Evolutionary conservation across 2,888 invertebrate genomes (phyloP), one percentile per base, ranked within the genome.

Genomic region (Glomeris marginata): DNA sequence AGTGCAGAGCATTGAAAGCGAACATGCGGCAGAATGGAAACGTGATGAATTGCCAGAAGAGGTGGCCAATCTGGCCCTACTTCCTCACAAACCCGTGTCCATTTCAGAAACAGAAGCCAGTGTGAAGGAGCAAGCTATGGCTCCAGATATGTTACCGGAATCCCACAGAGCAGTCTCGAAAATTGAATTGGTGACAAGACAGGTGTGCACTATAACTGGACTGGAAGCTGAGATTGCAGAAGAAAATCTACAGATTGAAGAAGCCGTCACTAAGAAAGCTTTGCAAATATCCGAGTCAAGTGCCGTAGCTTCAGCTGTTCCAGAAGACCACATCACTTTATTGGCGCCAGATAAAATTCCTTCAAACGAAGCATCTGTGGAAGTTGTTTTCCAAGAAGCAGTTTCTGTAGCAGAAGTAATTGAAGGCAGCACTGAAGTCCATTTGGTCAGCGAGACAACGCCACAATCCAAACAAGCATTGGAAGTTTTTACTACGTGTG

Each of bases 81-180:
- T 51, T 41, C 52, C 55, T 48, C 41, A 50, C 47, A 47, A 52
- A 45, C 48, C 57, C 6, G 22, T 58, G 34, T 47, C 55, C 36
- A 41, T 58, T 44, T 45, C 36, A 38, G 53, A 55, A 42, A 55
- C 52, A 8, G 53, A 50, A 28, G 22, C 42, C n/a, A 35, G 47
- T 33, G 38, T 49, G 1, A 52, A 44, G 13, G 54, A 54, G 40
- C 21, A 13, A 5, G 47, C 36, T 16, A 38, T 52, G 22, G 49
- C 41, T 13, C 22, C 36, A 16, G 18, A 47, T 33, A 37, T 43
- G 15, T 37, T 40, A 33, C 41, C 48, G 2, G 28, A 21, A 6
- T 16, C 46, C 1, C 44, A 46, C 18, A 45, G 15, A 16, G 54
- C 54, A 6, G 16, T 28, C 13, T 28, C 41, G n/a, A 36, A 15